Evolutionary conservation across 2,113 vertebrate species (phyloP).

Genomic region (Poeciliopsis retropinna): DNA sequence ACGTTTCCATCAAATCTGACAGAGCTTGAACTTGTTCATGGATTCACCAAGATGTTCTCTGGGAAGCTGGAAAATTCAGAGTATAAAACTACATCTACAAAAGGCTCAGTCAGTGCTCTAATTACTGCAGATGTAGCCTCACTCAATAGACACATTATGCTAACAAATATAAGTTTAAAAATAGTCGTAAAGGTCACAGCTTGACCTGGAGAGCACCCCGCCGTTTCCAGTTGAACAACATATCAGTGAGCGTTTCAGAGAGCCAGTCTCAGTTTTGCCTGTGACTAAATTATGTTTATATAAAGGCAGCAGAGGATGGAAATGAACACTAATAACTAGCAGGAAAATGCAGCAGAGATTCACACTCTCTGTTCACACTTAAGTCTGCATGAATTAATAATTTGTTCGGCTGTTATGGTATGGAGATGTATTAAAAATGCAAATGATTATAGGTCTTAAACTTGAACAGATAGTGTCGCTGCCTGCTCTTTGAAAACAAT

Average conservation of each 20-base stretch:
- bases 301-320: background rate
- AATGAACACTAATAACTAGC: background rate
- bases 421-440: background rate
- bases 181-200: background rate
- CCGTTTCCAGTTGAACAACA: background rate
- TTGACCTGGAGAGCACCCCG: background rate
- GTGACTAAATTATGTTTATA: background rate
- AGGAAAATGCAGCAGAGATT: background rate
- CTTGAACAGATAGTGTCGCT: background rate
- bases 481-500: background rate
- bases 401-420: background rate
- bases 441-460: background rate
- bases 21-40: background rate
- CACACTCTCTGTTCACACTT: background rate
- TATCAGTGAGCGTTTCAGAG: background rate
- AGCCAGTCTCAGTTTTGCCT: background rate
- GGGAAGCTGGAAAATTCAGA: too few species aligned
- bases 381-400: background rate
- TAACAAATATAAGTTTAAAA: background rate
- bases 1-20: background rate
- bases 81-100: too few species aligned
- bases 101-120: too few species aligned
- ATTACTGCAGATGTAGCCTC: too few species aligned
- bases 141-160: too few species aligned
- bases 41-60: background rate